Percentiles rank a stretch among this genome's conserved stretches.
These are phyloP conservation scores for Akabosia matsudoensis DNA, from an alignment of 1,140 invertebrate genomes.

Conservation along the genomic window DNA sequence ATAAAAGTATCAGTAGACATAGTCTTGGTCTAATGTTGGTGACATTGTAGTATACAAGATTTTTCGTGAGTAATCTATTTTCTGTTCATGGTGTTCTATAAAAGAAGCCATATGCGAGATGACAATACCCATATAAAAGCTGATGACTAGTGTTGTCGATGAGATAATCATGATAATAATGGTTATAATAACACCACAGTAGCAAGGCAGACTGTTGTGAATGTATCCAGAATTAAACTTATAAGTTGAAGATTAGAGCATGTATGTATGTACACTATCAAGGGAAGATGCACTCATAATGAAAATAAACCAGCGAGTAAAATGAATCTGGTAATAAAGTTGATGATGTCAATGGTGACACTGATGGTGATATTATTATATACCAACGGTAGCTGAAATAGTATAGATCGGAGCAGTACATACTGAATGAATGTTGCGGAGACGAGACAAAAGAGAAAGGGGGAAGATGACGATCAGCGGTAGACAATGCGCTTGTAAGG, in stretches of 20 bases:
- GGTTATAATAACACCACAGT: neutral
- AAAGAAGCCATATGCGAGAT: conserved; percentile 9
- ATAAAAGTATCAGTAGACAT: neutral
- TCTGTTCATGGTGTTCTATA: neutral
- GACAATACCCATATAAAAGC: conserved; percentile 2
- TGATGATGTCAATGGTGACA: conserved; percentile 18
- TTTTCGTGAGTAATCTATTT: neutral
- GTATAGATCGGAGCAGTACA: neutral
- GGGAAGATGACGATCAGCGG: neutral
- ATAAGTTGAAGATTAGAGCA: too few species aligned
- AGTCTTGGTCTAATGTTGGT: neutral
- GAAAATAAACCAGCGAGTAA: conserved; percentile 18
- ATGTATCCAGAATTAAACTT: neutral
- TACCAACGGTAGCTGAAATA: neutral
- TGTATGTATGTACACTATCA: neutral
- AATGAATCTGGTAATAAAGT: conserved; percentile 21
- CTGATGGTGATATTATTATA: conserved; percentile 17
- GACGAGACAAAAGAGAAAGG: neutral
- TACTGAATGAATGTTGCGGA: neutral
- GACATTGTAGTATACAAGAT: neutral
- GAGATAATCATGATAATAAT: neutral
- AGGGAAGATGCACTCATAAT: neutral
- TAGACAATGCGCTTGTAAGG: neutral
- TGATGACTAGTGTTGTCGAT: neutral
- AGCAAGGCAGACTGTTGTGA: neutral